Evolutionary conservation across 2,888 invertebrate genomes (phyloP).

Genomic region (Plusia festucae): DNA sequence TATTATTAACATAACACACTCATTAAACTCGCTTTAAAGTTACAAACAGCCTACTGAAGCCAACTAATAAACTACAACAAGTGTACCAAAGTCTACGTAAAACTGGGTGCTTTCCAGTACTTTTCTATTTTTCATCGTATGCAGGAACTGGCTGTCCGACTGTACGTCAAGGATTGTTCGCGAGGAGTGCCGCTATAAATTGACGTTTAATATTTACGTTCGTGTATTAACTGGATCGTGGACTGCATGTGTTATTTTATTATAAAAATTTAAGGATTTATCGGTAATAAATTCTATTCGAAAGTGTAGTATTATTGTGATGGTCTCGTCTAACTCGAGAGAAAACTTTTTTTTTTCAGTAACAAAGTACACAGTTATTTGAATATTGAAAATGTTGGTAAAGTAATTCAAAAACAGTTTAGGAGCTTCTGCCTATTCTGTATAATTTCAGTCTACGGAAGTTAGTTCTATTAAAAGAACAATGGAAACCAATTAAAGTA

Average conservation of each 20-base stretch:
- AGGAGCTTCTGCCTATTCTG: too few species aligned
- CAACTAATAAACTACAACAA: slow-evolving; percentile 31
- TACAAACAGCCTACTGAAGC: slow-evolving; percentile 13
- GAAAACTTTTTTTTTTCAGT: too few species aligned
- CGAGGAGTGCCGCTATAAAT: slow-evolving; percentile 14
- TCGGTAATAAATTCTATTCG: background rate
- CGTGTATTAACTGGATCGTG: background rate
- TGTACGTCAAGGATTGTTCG: slow-evolving; percentile 44
- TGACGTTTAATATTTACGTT: slow-evolving; percentile 13
- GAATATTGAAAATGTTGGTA: too few species aligned
- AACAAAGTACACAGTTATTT: too few species aligned
- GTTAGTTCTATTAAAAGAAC: too few species aligned
- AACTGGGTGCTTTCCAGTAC: slow-evolving; percentile 19
- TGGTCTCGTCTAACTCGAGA: background rate
- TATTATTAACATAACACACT: background rate
- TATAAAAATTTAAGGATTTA: background rate
- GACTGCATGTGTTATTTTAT: slow-evolving; percentile 1
- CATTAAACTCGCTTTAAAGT: background rate
- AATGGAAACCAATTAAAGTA: too few species aligned
- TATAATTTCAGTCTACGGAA: too few species aligned
- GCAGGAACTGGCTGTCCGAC: slow-evolving; percentile 21
- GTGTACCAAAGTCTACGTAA: slow-evolving; percentile 11
- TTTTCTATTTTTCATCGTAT: slow-evolving; percentile 15
- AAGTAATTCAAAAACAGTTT: too few species aligned
- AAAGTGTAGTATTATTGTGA: background rate